Evolutionary conservation across 2,888 invertebrate species (phyloP).

Genomic region (Ypsolopha scabrella): DNA sequence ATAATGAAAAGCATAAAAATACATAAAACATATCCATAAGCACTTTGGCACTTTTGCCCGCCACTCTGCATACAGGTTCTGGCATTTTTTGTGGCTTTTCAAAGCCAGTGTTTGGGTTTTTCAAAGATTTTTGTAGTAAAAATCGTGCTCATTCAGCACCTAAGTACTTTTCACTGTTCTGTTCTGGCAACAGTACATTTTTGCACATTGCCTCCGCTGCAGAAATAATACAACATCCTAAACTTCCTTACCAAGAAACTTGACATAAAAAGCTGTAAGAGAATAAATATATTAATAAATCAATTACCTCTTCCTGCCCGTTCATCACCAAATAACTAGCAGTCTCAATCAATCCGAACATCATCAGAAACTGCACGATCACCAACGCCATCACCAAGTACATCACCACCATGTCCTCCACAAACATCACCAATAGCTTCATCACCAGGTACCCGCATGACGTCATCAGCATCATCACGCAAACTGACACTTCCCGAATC

Average conservation of each 20-base stretch:
- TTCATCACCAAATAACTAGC: constrained; percentile 41
- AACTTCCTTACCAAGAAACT: neutral
- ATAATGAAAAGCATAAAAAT: no score
- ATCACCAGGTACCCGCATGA: constrained; percentile 37
- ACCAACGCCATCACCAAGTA: constrained; percentile 37
- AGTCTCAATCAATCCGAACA: constrained; percentile 36
- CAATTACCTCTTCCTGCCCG: constrained; percentile 34
- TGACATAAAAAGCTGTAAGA: neutral
- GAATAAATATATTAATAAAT: constrained; percentile 3
- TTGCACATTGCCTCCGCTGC: no score
- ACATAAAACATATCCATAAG: no score
- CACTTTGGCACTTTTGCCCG: no score
- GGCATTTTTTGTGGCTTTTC: no score
- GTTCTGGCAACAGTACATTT: neutral
- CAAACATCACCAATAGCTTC: constrained; percentile 18
- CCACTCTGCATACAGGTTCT: no score
- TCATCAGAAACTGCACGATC: constrained; percentile 30
- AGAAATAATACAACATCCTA: neutral
- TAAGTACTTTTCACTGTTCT: neutral
- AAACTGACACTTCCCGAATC: constrained; percentile 25
- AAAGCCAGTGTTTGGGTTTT: no score
- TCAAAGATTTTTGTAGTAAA: no score
- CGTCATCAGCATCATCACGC: constrained; percentile 32
- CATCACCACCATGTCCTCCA: constrained; percentile 24
- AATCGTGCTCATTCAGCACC: no score